Percentiles rank a stretch among this genome's conserved stretches.
phyloP scores from a whole-genome alignment of 2,888 invertebrate species.

The Frankliniella intonsa region DNA sequence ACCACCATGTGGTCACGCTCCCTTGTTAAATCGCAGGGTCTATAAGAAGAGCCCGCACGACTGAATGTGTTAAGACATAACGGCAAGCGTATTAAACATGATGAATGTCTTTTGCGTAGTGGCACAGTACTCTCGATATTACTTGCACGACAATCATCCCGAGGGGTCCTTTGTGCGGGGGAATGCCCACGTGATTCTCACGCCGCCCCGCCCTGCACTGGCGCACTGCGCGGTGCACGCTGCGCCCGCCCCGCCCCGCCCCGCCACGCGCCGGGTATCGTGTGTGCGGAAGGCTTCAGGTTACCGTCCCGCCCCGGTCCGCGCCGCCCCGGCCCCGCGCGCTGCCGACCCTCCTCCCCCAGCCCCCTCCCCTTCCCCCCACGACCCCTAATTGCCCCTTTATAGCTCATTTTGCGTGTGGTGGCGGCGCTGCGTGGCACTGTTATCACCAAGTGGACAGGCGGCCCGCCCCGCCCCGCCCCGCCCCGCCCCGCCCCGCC shows the following conservation, averaged over 20 bases:
- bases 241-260: background rate
- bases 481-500: conserved; percentile 47
- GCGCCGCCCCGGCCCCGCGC: background rate
- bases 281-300: conserved; percentile 25
- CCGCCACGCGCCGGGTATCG: background rate
- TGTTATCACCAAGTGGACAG: conserved; percentile 28
- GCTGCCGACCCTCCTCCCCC: background rate
- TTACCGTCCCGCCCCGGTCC: background rate
- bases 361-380: background rate
- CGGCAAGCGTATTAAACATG: no score
- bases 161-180: no score
- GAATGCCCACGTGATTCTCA: background rate
- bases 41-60: no score
- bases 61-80: no score
- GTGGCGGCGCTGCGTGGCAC: conserved; percentile 5
- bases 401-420: conserved; percentile 20
- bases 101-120: no score
- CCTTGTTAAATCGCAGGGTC: no score
- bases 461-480: conserved; percentile 49
- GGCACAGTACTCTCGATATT: no score
- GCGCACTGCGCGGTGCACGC: background rate
- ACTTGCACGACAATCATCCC: no score
- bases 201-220: background rate
- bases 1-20: no score
- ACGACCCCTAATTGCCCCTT: conserved; percentile 11